Evolutionary conservation across 2,888 invertebrate genomes (phyloP).

Genomic region (Dendrolimus pini): DNA sequence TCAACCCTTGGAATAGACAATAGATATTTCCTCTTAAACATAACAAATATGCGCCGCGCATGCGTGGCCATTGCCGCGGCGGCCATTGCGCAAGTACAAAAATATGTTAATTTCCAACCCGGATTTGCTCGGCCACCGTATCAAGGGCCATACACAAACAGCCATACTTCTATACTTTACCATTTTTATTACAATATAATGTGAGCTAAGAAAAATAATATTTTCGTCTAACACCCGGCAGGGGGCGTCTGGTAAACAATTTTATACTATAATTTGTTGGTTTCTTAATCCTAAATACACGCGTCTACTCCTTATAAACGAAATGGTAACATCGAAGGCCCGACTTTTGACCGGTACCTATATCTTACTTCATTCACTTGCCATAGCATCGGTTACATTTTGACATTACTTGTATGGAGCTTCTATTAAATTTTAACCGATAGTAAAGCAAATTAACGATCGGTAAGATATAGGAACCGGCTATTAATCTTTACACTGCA

Average conservation of each 20-base stretch:
- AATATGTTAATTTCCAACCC: slow-evolving; percentile 55
- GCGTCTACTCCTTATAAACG: slow-evolving; percentile 49
- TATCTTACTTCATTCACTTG: no score
- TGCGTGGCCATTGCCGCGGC: slow-evolving; percentile 16
- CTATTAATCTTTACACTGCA: no score
- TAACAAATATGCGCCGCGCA: slow-evolving; percentile 60
- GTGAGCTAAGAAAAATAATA: slow-evolving; percentile 77
- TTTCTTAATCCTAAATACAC: slow-evolving; percentile 55
- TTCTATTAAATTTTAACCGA: no score
- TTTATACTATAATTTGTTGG: slow-evolving; percentile 73
- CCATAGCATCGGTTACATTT: no score
- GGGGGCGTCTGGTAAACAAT: slow-evolving; percentile 67
- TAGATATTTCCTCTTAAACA: slow-evolving; percentile 77
- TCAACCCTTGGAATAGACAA: slow-evolving; percentile 75
- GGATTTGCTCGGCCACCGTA: slow-evolving; percentile 19
- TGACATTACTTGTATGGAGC: no score
- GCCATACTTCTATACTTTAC: slow-evolving; percentile 59
- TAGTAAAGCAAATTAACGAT: no score
- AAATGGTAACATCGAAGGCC: slow-evolving; percentile 40
- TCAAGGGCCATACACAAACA: slow-evolving; percentile 18
- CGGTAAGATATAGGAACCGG: no score
- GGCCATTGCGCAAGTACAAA: slow-evolving; percentile 58
- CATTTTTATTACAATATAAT: slow-evolving; percentile 72
- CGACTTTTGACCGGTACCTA: slow-evolving; percentile 21
- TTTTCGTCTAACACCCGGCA: slow-evolving; percentile 67